phyloP scores from a whole-genome alignment of 2,113 vertebrate species.

The Tachysurus fulvidraco region DNA sequence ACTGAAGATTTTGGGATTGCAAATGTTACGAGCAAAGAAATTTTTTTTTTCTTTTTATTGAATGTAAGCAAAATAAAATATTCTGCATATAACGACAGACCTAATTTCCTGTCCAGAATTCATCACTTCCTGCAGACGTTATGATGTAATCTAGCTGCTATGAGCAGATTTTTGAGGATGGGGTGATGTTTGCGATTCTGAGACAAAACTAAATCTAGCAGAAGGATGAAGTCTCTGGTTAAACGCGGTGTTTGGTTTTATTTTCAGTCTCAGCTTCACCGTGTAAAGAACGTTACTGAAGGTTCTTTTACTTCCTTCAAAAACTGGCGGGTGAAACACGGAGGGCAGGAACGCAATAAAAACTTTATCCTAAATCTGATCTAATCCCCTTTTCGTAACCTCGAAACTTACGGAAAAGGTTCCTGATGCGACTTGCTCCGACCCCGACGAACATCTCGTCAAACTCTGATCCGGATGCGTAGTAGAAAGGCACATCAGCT shows the following conservation, averaged over 20 bases:
- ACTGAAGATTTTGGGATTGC: too few species aligned
- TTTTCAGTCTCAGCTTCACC: background rate
- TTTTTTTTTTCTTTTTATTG: background rate
- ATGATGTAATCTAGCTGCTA: background rate
- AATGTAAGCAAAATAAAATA: background rate
- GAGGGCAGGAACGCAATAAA: background rate
- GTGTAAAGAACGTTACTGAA: background rate
- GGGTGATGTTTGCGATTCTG: too few species aligned
- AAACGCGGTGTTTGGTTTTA: background rate
- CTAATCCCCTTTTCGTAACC: background rate
- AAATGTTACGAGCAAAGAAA: too few species aligned
- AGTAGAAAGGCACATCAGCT: slow-evolving; percentile 96
- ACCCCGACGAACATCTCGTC: slow-evolving; percentile 99
- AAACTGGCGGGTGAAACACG: background rate
- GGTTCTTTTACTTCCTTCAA: background rate
- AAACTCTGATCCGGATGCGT: slow-evolving; percentile 95
- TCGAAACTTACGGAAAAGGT: slow-evolving; percentile 86
- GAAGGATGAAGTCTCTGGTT: background rate
- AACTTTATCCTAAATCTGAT: background rate
- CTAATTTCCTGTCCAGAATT: background rate
- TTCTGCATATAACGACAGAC: too few species aligned
- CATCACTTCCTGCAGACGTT: background rate
- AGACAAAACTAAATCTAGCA: background rate
- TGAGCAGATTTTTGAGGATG: background rate
- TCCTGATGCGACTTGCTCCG: slow-evolving; percentile 95